Percentiles rank a stretch among this genome's conserved stretches.
Evolutionary conservation across 2,113 vertebrate species (phyloP).

Genomic region (Gavialis gangeticus): DNA sequence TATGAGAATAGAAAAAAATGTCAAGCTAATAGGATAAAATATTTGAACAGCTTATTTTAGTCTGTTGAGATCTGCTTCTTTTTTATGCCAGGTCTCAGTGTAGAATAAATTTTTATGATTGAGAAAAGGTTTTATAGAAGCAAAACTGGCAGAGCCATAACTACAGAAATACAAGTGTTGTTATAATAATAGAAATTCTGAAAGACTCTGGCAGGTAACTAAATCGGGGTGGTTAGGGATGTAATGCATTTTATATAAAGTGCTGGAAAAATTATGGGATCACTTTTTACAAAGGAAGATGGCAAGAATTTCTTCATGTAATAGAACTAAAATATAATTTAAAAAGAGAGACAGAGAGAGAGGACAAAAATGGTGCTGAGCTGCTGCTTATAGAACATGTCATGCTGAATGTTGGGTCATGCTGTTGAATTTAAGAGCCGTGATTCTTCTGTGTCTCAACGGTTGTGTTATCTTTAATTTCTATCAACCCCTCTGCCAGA

Average conservation of each 20-base stretch:
- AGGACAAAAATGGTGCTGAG: not conserved
- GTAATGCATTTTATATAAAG: constrained; percentile 23
- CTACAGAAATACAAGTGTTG: constrained; percentile 27
- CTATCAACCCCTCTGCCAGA: not conserved
- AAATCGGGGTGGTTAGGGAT: constrained; percentile 44
- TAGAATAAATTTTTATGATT: constrained; percentile 48
- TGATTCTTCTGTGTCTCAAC: not conserved
- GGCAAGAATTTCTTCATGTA: not conserved
- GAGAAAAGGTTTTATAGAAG: constrained; percentile 34
- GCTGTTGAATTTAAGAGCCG: constrained; percentile 24
- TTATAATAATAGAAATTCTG: constrained; percentile 47
- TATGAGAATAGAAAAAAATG: not conserved
- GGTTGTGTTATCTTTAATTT: rapidly evolving
- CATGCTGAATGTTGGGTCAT: constrained; percentile 11
- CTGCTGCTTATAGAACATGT: constrained; percentile 6
- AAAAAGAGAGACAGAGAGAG: not conserved
- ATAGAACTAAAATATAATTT: not conserved
- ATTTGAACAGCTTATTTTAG: constrained; percentile 48
- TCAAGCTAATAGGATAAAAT: not conserved
- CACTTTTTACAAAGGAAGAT: not conserved
- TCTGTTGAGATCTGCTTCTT: not conserved
- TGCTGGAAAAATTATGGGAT: constrained; percentile 33
- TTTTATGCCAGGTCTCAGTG: constrained; percentile 14
- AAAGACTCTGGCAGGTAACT: constrained; percentile 48
- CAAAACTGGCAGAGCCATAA: constrained; percentile 45